A percentile compares a stretch with the other conserved stretches of the same genome.
These are phyloP conservation scores for human (Homo sapiens) DNA, from an alignment of 2,113 vertebrate species.

Conservation along the genomic window GRCh38 chr3:44814001-44814500, in stretches of 20 bases:
- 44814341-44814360: too few species aligned
- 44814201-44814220: not conserved
- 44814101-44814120: not conserved
- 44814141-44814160: not conserved
- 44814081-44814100: not conserved
- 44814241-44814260: not conserved
- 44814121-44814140: constrained; percentile 1
- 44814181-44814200: not conserved
- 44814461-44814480: too few species aligned
- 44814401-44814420: too few species aligned
- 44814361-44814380: too few species aligned
- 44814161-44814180: not conserved
- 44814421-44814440: too few species aligned
- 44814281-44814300: not conserved
- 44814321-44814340: too few species aligned
- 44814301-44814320: too few species aligned
- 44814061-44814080: not conserved
- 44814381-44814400: too few species aligned
- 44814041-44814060: not conserved
- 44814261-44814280: constrained; percentile 13
- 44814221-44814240: constrained; percentile 12
- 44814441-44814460: too few species aligned
- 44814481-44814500: too few species aligned
- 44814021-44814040: not conserved
- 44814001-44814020: not conserved